Base-by-base conservation (phyloP, 2,113 vertebrate species). In the Hystrix brachyura region DNA sequence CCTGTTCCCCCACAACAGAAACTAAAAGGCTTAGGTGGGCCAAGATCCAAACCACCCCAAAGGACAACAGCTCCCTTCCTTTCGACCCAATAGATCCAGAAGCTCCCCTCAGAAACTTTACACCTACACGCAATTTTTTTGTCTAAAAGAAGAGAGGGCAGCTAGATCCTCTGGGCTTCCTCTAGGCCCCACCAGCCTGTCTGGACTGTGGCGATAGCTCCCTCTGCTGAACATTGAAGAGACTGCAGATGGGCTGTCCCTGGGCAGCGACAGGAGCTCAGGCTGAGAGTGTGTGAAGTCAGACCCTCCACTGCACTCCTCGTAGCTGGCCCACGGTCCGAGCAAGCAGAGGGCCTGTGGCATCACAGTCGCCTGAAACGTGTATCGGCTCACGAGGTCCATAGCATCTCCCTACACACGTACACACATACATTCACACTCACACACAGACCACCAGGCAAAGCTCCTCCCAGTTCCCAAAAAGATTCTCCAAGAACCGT, bases 161-260 rank as follows among this genome's bases (percentile, higher is more conserved):
- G 83, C 67, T 72, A 64, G 80, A 71, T 80, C 80, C 0, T 53
- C 85, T 14, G 0, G 5, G 90, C 51, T 80, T 48, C 46, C 53
- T 83, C 38, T 67, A 0, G 85, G 83, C 69, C 76, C 67, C 17
- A 17, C n/a, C 90, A 55, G 74, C 43, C 59, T 0, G 51, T 27
- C 27, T 80, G 93, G 60, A 81, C 83, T 90, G 64, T 93, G 53
- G 60, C 32, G 79, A 86, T 64, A 83, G 93, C 97, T 38, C 99
- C 99, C 98, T 98, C 99, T 99, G 98, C 98, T 98, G 99, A 98
- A 86, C 67, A 87, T 25, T 79, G 62, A 3, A 88, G 34, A 59
- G 87, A 98, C 95, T 96, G 97, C 98, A 98, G 78, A 21, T 51
- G 98, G 97, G 96, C 98, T 81, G 97, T 98, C 81, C 97, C 98